Base-by-base conservation (phyloP, 2,888 invertebrate genomes). In the Catonia carolina region DNA sequence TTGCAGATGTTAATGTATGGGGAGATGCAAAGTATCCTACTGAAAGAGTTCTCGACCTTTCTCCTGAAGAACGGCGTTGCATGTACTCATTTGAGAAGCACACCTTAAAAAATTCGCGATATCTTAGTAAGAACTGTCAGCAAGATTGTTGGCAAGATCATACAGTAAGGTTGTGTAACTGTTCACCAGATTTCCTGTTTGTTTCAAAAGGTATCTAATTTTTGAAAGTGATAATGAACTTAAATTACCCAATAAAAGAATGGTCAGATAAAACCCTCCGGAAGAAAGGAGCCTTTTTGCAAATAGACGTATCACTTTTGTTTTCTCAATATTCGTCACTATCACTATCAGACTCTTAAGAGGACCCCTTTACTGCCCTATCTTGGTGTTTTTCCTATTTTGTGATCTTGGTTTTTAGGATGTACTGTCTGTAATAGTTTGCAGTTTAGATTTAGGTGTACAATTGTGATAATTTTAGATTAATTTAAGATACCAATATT, bases 141-240 rank as follows among this genome's bases (percentile, higher is more conserved):
- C 61, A 66, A 2, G 62, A 65, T 31, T 71, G 71, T 60, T 67
- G 65, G 47, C 64, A 64, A 49, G 53, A 64, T 18, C 62, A 69
- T 59, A 61, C 64, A 12, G 49, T 64, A 23, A 50, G 65, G 31
- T 64, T 65, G 23, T 71, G 70, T 60, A 67, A 67, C 52, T 71
- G 71, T 58, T 65, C 66, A 15, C 69, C 69, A 1, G 67, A 68
- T 50, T 70, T 70, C 59, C 63, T 62, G 55, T 67, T 66, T 31
- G 53, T 62, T 33, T 31, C 59, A 31, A 60, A 61, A 53, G 49
- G 62, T 61, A 60, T 59, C n/a, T n/a, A n/a, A 23, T 42, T 52
- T 18, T 33, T 7, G 12, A 12, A 33, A 33, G 12, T 33, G 33
- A 33, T 7, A 33, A 10, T 7, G 33, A 33, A 33, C 7, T 7